phyloP scores from a whole-genome alignment of 2,888 invertebrate genomes.

The Latheticus oryzae region DNA sequence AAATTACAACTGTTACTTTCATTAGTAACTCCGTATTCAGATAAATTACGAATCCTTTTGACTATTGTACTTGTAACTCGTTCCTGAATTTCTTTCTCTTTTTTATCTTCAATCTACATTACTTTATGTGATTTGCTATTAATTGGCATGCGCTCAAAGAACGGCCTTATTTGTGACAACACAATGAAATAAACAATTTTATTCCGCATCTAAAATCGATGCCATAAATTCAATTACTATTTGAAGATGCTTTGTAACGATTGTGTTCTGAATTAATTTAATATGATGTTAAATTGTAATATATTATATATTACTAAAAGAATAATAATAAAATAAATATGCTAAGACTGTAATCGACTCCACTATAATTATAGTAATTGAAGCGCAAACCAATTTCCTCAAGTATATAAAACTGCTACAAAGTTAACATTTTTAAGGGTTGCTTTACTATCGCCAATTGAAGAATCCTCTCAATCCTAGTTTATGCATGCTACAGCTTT shows the following conservation, averaged over 20 bases:
- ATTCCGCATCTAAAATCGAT: slow-evolving; percentile 51
- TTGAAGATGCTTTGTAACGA: slow-evolving; percentile 55
- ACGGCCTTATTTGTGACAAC: slow-evolving; percentile 53
- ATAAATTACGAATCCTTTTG: slow-evolving; percentile 37
- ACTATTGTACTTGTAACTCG: slow-evolving; percentile 41
- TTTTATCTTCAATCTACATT: slow-evolving; percentile 58
- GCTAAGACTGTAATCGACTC: slow-evolving; percentile 34
- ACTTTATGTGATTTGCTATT: slow-evolving; percentile 59
- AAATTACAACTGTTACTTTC: slow-evolving; percentile 33
- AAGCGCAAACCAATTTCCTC: slow-evolving; percentile 45
- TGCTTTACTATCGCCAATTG: slow-evolving; percentile 44
- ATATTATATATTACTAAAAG: slow-evolving; percentile 9
- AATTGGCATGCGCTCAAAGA: slow-evolving; percentile 56
- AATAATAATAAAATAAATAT: slow-evolving; percentile 19
- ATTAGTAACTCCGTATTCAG: slow-evolving; percentile 34
- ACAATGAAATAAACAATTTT: slow-evolving; percentile 58
- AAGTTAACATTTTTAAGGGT: slow-evolving; percentile 50
- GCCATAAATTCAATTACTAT: slow-evolving; percentile 60
- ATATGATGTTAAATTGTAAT: slow-evolving; percentile 35
- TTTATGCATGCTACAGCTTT: slow-evolving; percentile 22
- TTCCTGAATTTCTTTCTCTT: slow-evolving; percentile 22
- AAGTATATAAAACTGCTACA: slow-evolving; percentile 53
- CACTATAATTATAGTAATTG: slow-evolving; percentile 45
- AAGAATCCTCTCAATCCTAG: slow-evolving; percentile 14
- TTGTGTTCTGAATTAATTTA: slow-evolving; percentile 55